Evolutionary conservation across 2,113 vertebrate genomes (phyloP).

Genomic region (Gavia stellata): DNA sequence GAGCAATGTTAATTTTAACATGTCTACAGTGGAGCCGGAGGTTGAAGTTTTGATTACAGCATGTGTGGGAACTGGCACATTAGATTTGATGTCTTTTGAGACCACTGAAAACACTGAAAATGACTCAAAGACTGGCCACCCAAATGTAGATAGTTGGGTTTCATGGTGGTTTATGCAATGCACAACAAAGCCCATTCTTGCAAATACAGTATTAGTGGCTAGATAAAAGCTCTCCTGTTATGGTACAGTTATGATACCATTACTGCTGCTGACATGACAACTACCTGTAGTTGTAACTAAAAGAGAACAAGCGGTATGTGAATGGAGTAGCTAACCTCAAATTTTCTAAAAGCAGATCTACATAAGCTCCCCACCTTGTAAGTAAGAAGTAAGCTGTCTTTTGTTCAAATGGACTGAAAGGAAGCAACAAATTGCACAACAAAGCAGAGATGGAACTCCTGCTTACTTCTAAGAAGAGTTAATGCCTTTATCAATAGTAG

Average conservation of each 20-base stretch:
- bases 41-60: neutral
- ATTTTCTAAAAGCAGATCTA: neutral
- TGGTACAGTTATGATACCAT: neutral
- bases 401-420: neutral
- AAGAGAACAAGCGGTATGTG: neutral
- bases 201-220: neutral
- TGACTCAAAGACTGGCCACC: neutral
- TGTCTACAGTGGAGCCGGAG: accelerated
- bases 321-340: neutral
- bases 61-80: accelerated
- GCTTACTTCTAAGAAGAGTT: neutral
- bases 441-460: neutral
- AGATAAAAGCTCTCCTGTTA: neutral
- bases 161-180: neutral
- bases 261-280: neutral
- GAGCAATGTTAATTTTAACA: neutral
- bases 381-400: neutral
- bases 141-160: neutral
- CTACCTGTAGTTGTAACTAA: neutral
- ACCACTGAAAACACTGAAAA: neutral
- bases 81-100: neutral
- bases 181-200: neutral
- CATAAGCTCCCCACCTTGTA: neutral
- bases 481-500: neutral
- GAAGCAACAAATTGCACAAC: neutral